A percentile compares a stretch with the other conserved stretches of the same genome.
These are phyloP conservation scores for Scaptomyza tumidula DNA, from an alignment of 2,888 invertebrate species.

Conservation along the genomic window DNA sequence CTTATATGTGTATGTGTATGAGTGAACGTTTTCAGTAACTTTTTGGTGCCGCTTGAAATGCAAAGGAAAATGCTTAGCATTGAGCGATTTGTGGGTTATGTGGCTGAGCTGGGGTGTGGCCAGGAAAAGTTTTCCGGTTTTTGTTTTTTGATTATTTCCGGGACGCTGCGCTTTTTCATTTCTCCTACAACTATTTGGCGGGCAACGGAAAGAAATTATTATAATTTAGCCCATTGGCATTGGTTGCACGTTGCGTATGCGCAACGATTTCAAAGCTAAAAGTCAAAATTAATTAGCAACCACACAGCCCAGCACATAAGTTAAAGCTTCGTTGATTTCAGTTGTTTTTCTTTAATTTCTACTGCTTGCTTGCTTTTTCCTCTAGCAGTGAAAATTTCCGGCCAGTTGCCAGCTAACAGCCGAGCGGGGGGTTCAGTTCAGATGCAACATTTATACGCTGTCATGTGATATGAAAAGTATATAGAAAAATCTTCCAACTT, in stretches of 20 bases:
- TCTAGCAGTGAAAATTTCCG: slow-evolving; percentile 30
- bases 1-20: slow-evolving; percentile 21
- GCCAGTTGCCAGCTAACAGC: slow-evolving; percentile 28
- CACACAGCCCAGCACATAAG: slow-evolving; percentile 37
- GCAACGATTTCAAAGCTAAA: slow-evolving; percentile 42
- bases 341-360: slow-evolving; percentile 3
- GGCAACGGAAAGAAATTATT: slow-evolving; percentile 38
- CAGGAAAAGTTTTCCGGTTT: slow-evolving; percentile 48
- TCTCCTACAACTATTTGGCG: slow-evolving; percentile 29
- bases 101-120: slow-evolving; percentile 3
- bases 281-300: slow-evolving; percentile 72
- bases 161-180: slow-evolving; percentile 54
- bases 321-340: slow-evolving; percentile 5
- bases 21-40: slow-evolving; percentile 19
- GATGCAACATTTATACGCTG: slow-evolving; percentile 39
- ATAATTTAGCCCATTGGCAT: slow-evolving; percentile 54
- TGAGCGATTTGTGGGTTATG: background rate
- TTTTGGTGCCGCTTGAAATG: slow-evolving; percentile 27
- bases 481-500: slow-evolving; percentile 64
- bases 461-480: slow-evolving; percentile 62
- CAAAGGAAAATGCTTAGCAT: slow-evolving; percentile 36
- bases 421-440: no score
- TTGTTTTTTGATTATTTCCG: slow-evolving; percentile 63
- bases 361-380: slow-evolving; percentile 1
- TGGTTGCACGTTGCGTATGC: slow-evolving; percentile 62